These are phyloP conservation scores for Knipowitschia caucasica DNA, from an alignment of 2,797 vertebrate genomes.

Conservation along the genomic window DNA sequence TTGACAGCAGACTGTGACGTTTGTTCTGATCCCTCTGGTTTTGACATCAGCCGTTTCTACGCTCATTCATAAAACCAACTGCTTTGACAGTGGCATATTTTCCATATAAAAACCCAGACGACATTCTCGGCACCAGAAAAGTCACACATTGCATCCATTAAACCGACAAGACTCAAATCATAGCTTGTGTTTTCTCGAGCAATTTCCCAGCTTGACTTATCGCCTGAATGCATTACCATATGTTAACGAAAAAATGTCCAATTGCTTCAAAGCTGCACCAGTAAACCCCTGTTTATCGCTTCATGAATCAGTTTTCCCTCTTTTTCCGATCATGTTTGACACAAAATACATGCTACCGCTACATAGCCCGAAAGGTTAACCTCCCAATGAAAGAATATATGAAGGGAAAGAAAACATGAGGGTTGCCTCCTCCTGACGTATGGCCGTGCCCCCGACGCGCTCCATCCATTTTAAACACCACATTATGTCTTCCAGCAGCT, in stretches of 20 bases:
- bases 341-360: not conserved
- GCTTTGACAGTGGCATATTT: no score
- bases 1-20: no score
- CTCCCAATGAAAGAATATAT: not conserved
- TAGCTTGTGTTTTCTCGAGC: not conserved
- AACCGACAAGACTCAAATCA: not conserved
- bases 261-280: not conserved
- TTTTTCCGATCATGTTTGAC: conserved; percentile 13
- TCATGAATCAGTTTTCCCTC: conserved; percentile 25
- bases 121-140: no score
- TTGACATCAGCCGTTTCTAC: no score
- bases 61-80: no score
- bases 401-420: not conserved
- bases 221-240: not conserved
- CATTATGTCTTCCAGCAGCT: conserved; percentile 10
- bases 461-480: conserved; percentile 22
- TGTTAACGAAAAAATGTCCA: not conserved
- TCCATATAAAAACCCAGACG: no score
- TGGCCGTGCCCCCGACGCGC: conserved; percentile 9
- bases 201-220: not conserved
- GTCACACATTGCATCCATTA: no score
- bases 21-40: no score
- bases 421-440: not conserved
- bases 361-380: conserved; percentile 33
- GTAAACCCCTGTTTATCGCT: conserved; percentile 13